Conservation (phyloP, 2,888 invertebrate genomes). For the Calameuta pallipes region DNA sequence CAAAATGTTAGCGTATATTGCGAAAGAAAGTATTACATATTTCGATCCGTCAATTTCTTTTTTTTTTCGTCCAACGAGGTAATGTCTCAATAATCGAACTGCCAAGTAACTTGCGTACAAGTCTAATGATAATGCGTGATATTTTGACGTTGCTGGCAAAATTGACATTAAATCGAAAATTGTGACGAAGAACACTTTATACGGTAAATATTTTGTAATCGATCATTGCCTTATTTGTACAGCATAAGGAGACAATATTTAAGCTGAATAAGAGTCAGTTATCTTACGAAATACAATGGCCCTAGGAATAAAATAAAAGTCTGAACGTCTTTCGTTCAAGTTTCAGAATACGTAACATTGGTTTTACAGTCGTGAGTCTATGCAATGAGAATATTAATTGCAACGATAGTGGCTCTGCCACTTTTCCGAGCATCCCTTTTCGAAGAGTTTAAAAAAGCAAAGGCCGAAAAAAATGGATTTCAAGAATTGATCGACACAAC, state of each 20-base stretch:
- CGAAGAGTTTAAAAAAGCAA: not conserved
- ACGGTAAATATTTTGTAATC: not conserved
- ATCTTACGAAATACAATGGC: not conserved
- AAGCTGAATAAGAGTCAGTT: not conserved
- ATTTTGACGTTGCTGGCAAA: not conserved
- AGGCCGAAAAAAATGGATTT: not conserved
- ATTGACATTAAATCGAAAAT: not conserved
- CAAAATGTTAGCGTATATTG: not conserved
- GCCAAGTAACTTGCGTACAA: not conserved
- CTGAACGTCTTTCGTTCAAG: not conserved
- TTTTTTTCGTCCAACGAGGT: not conserved
- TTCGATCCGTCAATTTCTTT: not conserved
- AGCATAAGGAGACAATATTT: not conserved
- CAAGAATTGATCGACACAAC: constrained; percentile 11
- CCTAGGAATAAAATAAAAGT: not conserved
- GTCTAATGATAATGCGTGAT: not conserved
- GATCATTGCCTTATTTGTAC: not conserved
- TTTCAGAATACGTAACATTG: not conserved
- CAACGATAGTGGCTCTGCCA: not conserved
- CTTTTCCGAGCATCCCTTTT: not conserved
- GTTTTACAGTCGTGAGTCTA: not conserved
- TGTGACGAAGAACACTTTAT: not conserved
- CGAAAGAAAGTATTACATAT: not conserved
- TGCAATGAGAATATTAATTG: not conserved
- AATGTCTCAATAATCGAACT: not conserved